Percentiles rank a stretch among this genome's conserved stretches.
These are phyloP conservation scores for Tetranychus urticae DNA, from an alignment of 1,140 invertebrate species.

Conservation along the genomic window DNA sequence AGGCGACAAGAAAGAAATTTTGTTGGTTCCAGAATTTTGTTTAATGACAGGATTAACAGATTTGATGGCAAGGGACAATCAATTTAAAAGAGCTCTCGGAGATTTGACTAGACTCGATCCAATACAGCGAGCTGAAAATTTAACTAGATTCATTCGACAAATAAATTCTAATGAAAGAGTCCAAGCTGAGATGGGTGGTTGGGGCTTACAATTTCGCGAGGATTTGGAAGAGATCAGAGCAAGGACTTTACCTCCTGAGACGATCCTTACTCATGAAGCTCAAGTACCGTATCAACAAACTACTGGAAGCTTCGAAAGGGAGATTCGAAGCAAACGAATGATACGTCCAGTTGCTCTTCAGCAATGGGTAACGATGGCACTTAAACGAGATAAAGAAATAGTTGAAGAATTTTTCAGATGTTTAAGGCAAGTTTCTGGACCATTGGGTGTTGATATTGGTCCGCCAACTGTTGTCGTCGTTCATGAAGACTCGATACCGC, in stretches of 20 bases:
- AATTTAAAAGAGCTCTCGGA: conserved; percentile 32
- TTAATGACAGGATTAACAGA: conserved; percentile 20
- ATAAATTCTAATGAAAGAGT: conserved; percentile 20
- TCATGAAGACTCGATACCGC: not conserved
- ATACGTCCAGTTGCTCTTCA: not conserved
- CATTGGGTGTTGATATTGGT: conserved; percentile 18
- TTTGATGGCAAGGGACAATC: conserved; percentile 9
- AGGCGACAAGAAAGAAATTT: not conserved
- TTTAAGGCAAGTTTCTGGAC: conserved; percentile 17
- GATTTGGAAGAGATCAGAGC: conserved; percentile 20
- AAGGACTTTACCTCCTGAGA: not conserved
- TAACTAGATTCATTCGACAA: conserved; percentile 13
- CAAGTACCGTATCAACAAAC: not conserved
- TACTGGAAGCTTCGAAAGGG: conserved; percentile 6
- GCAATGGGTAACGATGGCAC: conserved; percentile 16
- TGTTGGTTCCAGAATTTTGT: conserved; percentile 21
- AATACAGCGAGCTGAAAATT: not conserved
- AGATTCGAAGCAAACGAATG: conserved; percentile 16
- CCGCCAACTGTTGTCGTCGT: conserved; percentile 11
- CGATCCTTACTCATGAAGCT: not conserved
- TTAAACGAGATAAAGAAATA: conserved; percentile 27
- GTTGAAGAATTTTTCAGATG: conserved; percentile 16
- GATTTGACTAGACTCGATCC: conserved; percentile 36
- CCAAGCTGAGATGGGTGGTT: conserved; percentile 19
- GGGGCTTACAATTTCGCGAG: conserved; percentile 22